Evolutionary conservation across 2,113 vertebrate genomes (phyloP).

Genomic region (Brienomyrus longianalis): DNA sequence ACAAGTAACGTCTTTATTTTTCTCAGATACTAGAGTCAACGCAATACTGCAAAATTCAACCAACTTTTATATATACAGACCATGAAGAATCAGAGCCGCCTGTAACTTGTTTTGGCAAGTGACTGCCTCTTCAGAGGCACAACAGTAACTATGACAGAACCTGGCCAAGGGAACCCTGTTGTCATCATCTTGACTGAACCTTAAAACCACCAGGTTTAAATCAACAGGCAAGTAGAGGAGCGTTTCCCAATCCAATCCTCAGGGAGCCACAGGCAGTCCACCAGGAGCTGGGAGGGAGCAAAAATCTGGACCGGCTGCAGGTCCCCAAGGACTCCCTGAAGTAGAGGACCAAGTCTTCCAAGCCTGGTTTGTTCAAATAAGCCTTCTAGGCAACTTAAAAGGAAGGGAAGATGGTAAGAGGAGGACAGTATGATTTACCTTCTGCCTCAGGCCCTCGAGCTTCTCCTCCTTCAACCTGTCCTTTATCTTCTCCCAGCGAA

Average conservation of each 20-base stretch:
- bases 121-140: neutral
- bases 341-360: neutral
- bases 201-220: neutral
- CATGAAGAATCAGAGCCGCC: neutral
- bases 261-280: too few relatives aligned
- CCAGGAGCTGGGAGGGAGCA: neutral
- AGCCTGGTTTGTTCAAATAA: neutral
- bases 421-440: conserved; percentile 52
- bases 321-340: neutral
- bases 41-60: neutral
- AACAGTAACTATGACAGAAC: neutral
- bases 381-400: neutral
- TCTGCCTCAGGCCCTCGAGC: conserved; percentile 70
- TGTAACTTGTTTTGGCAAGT: neutral
- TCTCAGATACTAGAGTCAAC: neutral
- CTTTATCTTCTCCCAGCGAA: conserved; percentile 72
- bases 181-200: neutral
- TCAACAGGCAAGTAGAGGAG: neutral
- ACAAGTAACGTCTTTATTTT: neutral
- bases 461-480: conserved; percentile 82
- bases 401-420: neutral
- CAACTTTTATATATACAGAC: neutral
- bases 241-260: too few relatives aligned
- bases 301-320: neutral
- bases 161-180: neutral